Evolutionary conservation across 2,113 vertebrate genomes (phyloP).

Genomic region (Mugil cephalus): DNA sequence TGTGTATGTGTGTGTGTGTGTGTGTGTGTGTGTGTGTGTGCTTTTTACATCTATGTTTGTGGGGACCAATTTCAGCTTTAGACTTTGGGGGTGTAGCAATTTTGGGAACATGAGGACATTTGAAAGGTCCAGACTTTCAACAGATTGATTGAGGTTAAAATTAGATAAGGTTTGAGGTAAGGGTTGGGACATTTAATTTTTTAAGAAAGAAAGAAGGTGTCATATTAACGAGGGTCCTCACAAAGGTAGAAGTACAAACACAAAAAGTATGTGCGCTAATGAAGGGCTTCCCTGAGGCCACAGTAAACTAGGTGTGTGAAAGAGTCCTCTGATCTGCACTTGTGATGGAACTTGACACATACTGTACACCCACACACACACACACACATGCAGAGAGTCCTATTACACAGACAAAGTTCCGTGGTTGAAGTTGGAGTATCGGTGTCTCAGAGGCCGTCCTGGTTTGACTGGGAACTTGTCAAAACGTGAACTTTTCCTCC

Average conservation of each 20-base stretch:
- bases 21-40: constrained; percentile 47
- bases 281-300: constrained; percentile 67
- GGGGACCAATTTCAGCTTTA: background rate
- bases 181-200: background rate
- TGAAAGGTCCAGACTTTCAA: background rate
- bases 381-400: constrained; percentile 46
- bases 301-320: constrained; percentile 62
- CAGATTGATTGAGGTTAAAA: background rate
- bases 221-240: background rate
- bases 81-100: background rate
- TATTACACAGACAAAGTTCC: constrained; percentile 63
- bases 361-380: constrained; percentile 37
- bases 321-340: constrained; percentile 72
- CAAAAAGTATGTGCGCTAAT: constrained; percentile 29
- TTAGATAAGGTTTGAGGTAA: background rate
- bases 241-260: background rate
- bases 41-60: background rate
- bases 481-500: constrained; percentile 33
- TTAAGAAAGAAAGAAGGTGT: background rate
- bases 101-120: background rate
- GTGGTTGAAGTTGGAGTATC: constrained; percentile 39
- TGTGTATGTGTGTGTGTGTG: constrained; percentile 19
- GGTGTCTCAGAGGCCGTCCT: constrained; percentile 42
- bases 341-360: constrained; percentile 75
- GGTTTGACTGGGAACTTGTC: constrained; percentile 51